Conservation (phyloP, 2,888 invertebrate species). For the Mesochorus sp. region DNA sequence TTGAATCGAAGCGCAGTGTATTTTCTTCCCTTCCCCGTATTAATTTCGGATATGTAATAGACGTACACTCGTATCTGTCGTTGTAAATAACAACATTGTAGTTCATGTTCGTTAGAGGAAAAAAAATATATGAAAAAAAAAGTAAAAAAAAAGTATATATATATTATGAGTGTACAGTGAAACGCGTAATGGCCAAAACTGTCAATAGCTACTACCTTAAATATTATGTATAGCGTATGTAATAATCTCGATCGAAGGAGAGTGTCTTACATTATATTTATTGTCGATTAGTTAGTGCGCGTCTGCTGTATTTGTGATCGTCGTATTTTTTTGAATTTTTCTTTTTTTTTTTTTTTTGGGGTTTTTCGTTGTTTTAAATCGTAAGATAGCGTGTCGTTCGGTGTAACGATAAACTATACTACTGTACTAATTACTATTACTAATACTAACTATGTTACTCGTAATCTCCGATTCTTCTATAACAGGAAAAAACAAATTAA, state of each 20-base stretch:
- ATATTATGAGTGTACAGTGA: slow-evolving; percentile 59
- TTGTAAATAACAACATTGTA: slow-evolving; percentile 63
- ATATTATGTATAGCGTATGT: slow-evolving; percentile 32
- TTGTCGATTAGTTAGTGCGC: neutral
- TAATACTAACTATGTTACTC: neutral
- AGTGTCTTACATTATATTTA: slow-evolving; percentile 44
- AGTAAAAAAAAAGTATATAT: neutral
- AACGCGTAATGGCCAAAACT: slow-evolving; percentile 58
- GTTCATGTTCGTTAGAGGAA: slow-evolving; percentile 58
- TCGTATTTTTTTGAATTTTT: slow-evolving; percentile 1
- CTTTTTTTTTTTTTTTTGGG: neutral
- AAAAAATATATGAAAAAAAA: neutral
- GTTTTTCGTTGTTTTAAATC: slow-evolving; percentile 6
- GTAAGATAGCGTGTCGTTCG: slow-evolving; percentile 12
- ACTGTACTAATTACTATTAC: slow-evolving; percentile 11
- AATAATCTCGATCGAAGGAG: slow-evolving; percentile 43
- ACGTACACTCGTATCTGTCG: slow-evolving; percentile 56
- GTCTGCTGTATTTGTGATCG: slow-evolving; percentile 21
- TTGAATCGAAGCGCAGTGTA: slow-evolving; percentile 53
- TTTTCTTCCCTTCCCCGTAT: slow-evolving; percentile 20
- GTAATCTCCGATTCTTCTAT: slow-evolving; percentile 4
- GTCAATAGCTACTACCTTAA: slow-evolving; percentile 49
- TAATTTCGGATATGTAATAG: slow-evolving; percentile 38
- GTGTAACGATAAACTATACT: slow-evolving; percentile 40
- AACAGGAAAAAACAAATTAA: slow-evolving; percentile 3